These are phyloP conservation scores for Platorchestia sp. DNA, from an alignment of 1,140 invertebrate genomes.

Conservation along the genomic window DNA sequence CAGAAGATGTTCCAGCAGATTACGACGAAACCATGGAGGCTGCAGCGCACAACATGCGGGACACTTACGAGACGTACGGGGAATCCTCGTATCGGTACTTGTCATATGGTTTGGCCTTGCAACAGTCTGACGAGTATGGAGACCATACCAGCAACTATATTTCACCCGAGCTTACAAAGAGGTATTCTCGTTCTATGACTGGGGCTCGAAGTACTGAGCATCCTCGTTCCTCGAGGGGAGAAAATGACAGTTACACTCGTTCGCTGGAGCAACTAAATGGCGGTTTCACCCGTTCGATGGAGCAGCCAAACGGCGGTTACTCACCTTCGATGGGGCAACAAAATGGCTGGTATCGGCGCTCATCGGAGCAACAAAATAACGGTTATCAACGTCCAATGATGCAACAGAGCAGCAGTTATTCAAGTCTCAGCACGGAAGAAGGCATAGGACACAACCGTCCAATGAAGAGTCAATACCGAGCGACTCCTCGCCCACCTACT, in stretches of 20 bases:
- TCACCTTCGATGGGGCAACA: no score
- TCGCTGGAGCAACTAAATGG: background rate
- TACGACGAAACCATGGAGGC: conserved; percentile 1
- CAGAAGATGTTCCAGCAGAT: background rate
- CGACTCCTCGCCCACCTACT: background rate
- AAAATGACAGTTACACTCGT: background rate
- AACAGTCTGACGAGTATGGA: background rate
- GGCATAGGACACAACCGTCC: background rate
- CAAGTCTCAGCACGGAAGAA: background rate
- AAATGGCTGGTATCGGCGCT: no score
- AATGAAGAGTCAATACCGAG: background rate
- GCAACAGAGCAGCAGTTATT: background rate
- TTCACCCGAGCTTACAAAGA: background rate
- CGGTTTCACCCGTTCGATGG: background rate
- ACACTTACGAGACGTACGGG: background rate
- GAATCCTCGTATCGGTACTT: background rate
- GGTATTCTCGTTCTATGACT: background rate
- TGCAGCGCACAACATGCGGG: background rate
- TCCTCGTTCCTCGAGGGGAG: background rate
- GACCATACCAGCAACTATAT: background rate
- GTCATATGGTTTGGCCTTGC: background rate
- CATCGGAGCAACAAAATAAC: no score
- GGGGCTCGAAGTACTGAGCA: background rate
- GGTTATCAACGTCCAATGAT: background rate
- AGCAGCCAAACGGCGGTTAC: background rate